phyloP scores from a whole-genome alignment of 2,888 invertebrate species.

The Biston betularia region DNA sequence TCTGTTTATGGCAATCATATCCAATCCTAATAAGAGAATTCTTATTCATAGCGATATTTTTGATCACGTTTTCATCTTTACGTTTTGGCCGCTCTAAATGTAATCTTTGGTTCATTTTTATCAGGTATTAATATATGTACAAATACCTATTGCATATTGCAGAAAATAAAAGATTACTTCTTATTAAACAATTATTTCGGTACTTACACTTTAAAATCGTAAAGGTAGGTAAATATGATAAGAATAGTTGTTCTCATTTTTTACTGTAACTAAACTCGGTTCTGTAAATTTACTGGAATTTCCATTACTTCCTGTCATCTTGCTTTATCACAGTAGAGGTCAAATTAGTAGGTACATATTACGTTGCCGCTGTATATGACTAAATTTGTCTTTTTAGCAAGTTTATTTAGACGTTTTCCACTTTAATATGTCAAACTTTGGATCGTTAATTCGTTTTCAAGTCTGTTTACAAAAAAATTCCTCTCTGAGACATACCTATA shows the following conservation, averaged over 20 bases:
- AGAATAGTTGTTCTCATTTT: slow-evolving; percentile 7
- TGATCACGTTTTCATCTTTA: slow-evolving; percentile 41
- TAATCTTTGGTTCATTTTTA: not conserved
- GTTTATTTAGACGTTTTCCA: not conserved
- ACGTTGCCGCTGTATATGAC: not conserved
- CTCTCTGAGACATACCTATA: too few species aligned
- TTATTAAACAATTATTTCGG: not conserved
- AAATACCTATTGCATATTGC: too few species aligned
- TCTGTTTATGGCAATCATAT: slow-evolving; percentile 72
- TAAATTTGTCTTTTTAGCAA: not conserved
- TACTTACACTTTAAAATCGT: too few species aligned
- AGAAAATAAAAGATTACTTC: too few species aligned
- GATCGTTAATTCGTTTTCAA: not conserved
- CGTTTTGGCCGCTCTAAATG: not conserved
- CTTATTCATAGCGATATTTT: slow-evolving; percentile 69
- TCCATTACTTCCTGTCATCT: slow-evolving; percentile 19
- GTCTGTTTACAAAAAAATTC: not conserved
- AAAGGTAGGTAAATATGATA: too few species aligned
- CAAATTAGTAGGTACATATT: not conserved
- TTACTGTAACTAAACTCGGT: slow-evolving; percentile 1
- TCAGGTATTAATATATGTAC: not conserved
- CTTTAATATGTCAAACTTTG: not conserved
- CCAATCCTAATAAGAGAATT: slow-evolving; percentile 49
- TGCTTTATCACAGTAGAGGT: slow-evolving; percentile 1
- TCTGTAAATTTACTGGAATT: slow-evolving; percentile 33